Base-by-base conservation (phyloP, 2,113 vertebrate genomes). In the Lynx canadensis region DNA sequence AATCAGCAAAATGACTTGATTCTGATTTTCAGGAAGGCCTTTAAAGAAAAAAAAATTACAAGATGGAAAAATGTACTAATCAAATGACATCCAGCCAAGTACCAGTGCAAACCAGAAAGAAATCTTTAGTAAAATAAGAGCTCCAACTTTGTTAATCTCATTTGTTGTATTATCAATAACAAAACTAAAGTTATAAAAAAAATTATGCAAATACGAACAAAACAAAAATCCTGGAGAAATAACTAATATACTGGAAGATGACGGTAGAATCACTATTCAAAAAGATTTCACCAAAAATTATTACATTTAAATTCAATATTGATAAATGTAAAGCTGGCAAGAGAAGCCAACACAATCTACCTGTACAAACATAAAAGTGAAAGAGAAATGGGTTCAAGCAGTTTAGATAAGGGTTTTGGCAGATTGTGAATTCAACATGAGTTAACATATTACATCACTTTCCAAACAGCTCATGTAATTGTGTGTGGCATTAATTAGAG, bases 271-370 rank as follows among this genome's bases (percentile, higher is more conserved):
- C 45, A 38, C 1, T 48, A n/a, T 73, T 80, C 18, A 45, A 89
- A 87, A 94, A 66, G 1, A 66, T 21, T 71, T 48, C n/a, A 85
- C 68, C 14, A 9, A 45, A 94, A 76, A 94, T 10, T 3, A 88
- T 80, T 85, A 73, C 14, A 79, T 85, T 90, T 60, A 74, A 92
- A 95, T 79, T 92, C 41, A 96, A 91, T 74, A 84, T 15, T 33
- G 27, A 94, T 60, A 79, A n/a, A 73, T 52, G 1, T 48, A 80
- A 92, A 82, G 27, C 27, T 81, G 11, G 36, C 29, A 16, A 60
- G 29, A 68, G 33, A 71, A 92, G 14, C 4, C 76, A 14, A 31
- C 21, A 65, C 14, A 48, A 68, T 15, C 38, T 60, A 55, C 11
- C 14, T 27, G 25, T 23, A 89, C 18, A 55, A 79, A 11, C 88